Percentiles rank a stretch among this genome's conserved stretches.
phyloP scores from a whole-genome alignment of 2,113 vertebrate species.

The Hypomesus transpacificus region DNA sequence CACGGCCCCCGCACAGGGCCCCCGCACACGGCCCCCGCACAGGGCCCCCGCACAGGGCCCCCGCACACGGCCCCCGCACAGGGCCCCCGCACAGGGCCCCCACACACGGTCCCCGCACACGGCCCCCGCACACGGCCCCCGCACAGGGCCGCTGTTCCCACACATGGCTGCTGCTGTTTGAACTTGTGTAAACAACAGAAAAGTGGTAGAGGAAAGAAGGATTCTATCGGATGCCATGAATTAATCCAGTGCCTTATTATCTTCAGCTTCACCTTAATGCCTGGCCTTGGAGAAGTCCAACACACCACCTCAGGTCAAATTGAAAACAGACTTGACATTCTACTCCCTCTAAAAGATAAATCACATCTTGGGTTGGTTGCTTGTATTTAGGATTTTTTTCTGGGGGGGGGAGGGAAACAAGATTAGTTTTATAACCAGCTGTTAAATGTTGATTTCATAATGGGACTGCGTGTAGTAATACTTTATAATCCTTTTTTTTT shows the following conservation, averaged over 20 bases:
- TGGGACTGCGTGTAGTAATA: not conserved
- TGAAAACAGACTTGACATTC: slow-evolving; percentile 46
- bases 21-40: too few relatives aligned
- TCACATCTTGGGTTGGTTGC: slow-evolving; percentile 11
- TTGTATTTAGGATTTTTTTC: slow-evolving; percentile 7
- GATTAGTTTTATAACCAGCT: slow-evolving; percentile 33
- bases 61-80: too few relatives aligned
- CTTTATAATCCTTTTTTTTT: slow-evolving; percentile 8
- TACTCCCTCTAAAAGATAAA: slow-evolving; percentile 17
- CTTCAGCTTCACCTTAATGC: slow-evolving; percentile 43
- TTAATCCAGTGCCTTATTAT: slow-evolving; percentile 53
- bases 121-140: too few relatives aligned
- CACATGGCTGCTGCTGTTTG: not conserved
- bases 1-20: too few relatives aligned
- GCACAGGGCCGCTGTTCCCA: too few relatives aligned
- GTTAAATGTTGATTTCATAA: slow-evolving; percentile 30
- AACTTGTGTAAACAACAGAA: slow-evolving; percentile 32
- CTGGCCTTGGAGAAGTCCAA: slow-evolving; percentile 40
- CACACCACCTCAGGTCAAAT: slow-evolving; percentile 42
- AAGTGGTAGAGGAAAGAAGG: slow-evolving; percentile 37
- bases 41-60: too few relatives aligned
- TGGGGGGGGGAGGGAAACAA: slow-evolving; percentile 4
- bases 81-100: too few relatives aligned
- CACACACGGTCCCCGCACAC: too few relatives aligned
- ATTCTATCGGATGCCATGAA: slow-evolving; percentile 48